Conservation (phyloP, 2,888 invertebrate genomes). For the Malthinus seriepunctatus region DNA sequence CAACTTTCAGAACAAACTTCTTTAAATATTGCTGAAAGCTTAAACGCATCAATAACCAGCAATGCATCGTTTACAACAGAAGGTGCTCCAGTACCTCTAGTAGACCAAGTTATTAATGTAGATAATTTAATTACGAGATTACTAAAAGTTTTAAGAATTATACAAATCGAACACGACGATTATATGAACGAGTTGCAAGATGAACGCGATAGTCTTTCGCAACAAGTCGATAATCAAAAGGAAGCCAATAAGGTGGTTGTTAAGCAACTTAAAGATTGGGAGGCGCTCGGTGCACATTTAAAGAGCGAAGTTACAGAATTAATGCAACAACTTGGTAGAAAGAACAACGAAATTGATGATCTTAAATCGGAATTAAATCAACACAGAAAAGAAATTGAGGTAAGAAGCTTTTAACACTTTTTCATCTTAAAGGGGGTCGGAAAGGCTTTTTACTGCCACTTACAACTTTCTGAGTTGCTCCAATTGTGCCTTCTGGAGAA, state of each 20-base stretch:
- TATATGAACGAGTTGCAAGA: conserved; percentile 68
- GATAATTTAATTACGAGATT: conserved; percentile 76
- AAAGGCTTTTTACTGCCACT: too few relatives aligned
- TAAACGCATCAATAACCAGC: conserved; percentile 46
- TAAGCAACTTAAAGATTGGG: conserved; percentile 59
- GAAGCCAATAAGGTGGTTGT: conserved; percentile 52
- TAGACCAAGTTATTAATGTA: conserved; percentile 75
- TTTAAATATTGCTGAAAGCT: conserved; percentile 51
- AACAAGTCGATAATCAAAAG: conserved; percentile 51
- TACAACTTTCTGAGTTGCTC: too few relatives aligned
- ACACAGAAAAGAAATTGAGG: conserved; percentile 62
- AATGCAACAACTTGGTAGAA: conserved; percentile 57
- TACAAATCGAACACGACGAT: conserved; percentile 71
- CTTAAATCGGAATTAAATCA: conserved; percentile 59
- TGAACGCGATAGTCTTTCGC: conserved; percentile 59
- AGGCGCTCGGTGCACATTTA: conserved; percentile 59
- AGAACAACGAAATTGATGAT: conserved; percentile 58
- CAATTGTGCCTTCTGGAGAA: too few relatives aligned
- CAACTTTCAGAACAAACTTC: conserved; percentile 55
- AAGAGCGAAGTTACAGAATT: conserved; percentile 61
- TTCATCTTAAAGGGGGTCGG: too few relatives aligned
- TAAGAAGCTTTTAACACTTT: too few relatives aligned
- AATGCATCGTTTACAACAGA: conserved; percentile 52
- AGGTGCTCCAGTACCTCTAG: conserved; percentile 62
- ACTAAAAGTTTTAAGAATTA: conserved; percentile 71